Evolutionary conservation across 2,888 invertebrate genomes (phyloP).

Genomic region (Eilema caniola): DNA sequence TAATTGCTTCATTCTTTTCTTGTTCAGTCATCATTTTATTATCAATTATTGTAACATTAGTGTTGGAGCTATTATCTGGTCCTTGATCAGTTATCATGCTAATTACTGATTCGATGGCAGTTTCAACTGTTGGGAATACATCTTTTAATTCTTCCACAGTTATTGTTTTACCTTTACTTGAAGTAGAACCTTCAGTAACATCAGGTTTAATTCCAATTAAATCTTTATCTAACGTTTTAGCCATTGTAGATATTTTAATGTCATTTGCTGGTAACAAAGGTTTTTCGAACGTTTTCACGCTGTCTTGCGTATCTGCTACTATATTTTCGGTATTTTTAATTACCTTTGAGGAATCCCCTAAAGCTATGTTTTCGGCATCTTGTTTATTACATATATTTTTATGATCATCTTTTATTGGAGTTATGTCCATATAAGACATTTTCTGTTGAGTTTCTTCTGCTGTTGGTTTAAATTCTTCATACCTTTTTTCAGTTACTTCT

Average conservation of each 20-base stretch:
- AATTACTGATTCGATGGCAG: neutral
- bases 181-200: neutral
- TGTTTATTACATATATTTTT: slow-evolving; percentile 11
- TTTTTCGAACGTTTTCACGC: neutral
- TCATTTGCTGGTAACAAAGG: neutral
- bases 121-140: neutral
- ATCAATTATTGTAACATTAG: neutral
- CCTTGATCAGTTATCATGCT: slow-evolving; percentile 9
- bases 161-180: neutral
- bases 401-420: slow-evolving; percentile 5
- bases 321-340: neutral
- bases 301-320: neutral
- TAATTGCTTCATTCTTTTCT: neutral
- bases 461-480: slow-evolving; percentile 39
- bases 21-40: neutral
- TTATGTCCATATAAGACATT: neutral
- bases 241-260: neutral
- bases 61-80: neutral
- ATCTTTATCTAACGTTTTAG: neutral
- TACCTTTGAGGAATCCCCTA: slow-evolving; percentile 12
- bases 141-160: neutral
- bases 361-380: slow-evolving; percentile 3
- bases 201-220: neutral
- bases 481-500: slow-evolving; percentile 58
- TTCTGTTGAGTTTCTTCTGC: slow-evolving; percentile 13